These are phyloP conservation scores for Himalopsyche tibetana DNA, from an alignment of 2,888 invertebrate genomes.

Conservation along the genomic window DNA sequence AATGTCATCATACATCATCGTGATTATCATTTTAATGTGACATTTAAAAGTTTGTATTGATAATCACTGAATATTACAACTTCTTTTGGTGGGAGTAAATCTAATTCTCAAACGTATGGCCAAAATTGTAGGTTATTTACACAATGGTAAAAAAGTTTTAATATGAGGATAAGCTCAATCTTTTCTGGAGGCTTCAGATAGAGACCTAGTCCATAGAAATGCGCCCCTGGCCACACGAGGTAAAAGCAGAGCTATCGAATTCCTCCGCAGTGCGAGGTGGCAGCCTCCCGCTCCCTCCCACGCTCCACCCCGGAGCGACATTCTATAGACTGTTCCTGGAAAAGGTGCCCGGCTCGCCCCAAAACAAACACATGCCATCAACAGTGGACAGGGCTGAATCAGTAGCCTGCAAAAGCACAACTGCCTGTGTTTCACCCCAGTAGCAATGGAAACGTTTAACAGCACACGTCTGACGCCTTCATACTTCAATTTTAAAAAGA, in stretches of 20 bases:
- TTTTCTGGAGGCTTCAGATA: neutral
- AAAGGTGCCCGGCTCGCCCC: slow-evolving; percentile 21
- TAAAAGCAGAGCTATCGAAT: neutral
- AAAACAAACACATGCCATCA: slow-evolving; percentile 24
- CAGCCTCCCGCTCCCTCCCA: slow-evolving; percentile 2
- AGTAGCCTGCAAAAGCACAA: neutral
- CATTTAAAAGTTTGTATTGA: no score
- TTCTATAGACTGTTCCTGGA: slow-evolving; percentile 16
- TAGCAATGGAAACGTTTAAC: no score
- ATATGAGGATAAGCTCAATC: neutral
- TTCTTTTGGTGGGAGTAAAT: no score
- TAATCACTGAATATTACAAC: no score
- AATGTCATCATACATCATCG: no score
- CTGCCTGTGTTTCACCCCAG: neutral
- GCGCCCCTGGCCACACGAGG: slow-evolving; percentile 5
- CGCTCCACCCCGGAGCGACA: neutral
- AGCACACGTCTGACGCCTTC: no score
- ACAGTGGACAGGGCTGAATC: neutral
- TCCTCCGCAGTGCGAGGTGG: slow-evolving; percentile 21
- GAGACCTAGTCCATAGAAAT: neutral
- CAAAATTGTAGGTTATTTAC: no score
- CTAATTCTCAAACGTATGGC: no score
- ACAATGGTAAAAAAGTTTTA: no score
- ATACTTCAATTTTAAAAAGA: no score
- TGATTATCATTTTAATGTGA: no score